Evolutionary conservation across 2,797 vertebrate genomes (phyloP), one percentile per base, ranked within the genome.

Genomic region (Pyrocephalus nanus): DNA sequence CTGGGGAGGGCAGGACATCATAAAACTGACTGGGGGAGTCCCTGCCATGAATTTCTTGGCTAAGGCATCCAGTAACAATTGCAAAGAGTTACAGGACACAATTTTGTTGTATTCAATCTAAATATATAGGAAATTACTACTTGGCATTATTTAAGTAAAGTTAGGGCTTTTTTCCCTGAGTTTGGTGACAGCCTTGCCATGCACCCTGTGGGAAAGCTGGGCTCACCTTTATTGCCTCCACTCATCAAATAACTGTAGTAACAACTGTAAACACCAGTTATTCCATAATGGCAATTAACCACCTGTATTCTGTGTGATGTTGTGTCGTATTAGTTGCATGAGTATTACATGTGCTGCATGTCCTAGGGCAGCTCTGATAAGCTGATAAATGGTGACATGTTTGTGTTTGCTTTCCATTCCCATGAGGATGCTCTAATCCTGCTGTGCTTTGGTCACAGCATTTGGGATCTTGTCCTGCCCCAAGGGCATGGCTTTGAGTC

Each of bases 261-360:
- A 12, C 64, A 53, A 20, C 23, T 14, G 0, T 11, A 23, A 67
- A 19, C 30, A 29, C 36, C 29, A 22, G 20, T 73, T 84, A 50
- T 34, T 86, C 40, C 9, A 3, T 18, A 57, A n/a, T 12, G 36
- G n/a, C 50, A 92, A 7, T 90, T 21, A 88, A 32, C 34, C 91
- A 32, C n/a, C 34, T 12, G 0, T 69, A 22, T 42, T 87, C 32
- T 75, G 0, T 55, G 48, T 47, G 50, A 9, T 51, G 36, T 11
- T 88, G 2, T 29, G 51, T 66, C 40, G 80, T 66, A 18, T 78
- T 55, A 57, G 23, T 27, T 27, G 50, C 65, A 45, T 0, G 3
- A 45, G 26, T 21, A 3, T 66, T 34, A 15, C 51, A 12, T 4
- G 7, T 12, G 32, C 65, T 70, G 57, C 0, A 0, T 62, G 15